Evolutionary conservation across 1,140 invertebrate genomes (phyloP).

Genomic region (Phocides pigmalion): DNA sequence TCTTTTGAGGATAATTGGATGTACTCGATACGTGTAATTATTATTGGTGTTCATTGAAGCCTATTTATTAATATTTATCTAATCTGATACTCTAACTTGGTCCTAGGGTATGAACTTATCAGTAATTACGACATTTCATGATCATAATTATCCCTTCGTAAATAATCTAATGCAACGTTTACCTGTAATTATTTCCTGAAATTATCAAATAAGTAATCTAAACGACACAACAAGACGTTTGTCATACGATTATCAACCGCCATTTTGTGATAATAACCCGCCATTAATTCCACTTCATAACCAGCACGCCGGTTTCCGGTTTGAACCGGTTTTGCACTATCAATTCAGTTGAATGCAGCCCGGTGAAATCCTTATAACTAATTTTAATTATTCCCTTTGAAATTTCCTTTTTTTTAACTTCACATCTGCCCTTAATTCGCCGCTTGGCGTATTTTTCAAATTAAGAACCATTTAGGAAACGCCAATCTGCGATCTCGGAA

Average conservation of each 20-base stretch:
- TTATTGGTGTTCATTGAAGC: too few relatives aligned
- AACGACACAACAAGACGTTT: not conserved
- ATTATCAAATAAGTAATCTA: not conserved
- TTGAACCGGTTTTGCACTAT: slow-evolving; percentile 40
- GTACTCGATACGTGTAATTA: too few relatives aligned
- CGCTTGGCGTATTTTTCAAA: slow-evolving; percentile 37
- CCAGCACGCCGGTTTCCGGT: slow-evolving; percentile 43
- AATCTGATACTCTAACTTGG: too few relatives aligned
- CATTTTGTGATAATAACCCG: slow-evolving; percentile 23
- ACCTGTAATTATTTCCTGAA: not conserved
- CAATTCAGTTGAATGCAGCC: slow-evolving; percentile 42
- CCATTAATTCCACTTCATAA: slow-evolving; percentile 37
- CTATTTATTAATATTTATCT: too few relatives aligned
- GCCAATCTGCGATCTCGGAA: slow-evolving; percentile 30
- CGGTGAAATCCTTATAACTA: slow-evolving; percentile 55
- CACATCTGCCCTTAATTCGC: slow-evolving; percentile 45
- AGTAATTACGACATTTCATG: too few relatives aligned
- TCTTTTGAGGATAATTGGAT: too few relatives aligned
- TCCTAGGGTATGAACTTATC: too few relatives aligned
- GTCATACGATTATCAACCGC: slow-evolving; percentile 20
- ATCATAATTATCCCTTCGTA: not conserved
- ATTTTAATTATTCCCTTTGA: slow-evolving; percentile 48
- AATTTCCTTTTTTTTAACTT: slow-evolving; percentile 41
- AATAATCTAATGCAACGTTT: not conserved
- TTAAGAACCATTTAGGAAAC: slow-evolving; percentile 34